Evolutionary conservation across 2,797 vertebrate genomes (phyloP), one percentile per base, ranked within the genome.

Genomic region (Cynopterus sphinx): DNA sequence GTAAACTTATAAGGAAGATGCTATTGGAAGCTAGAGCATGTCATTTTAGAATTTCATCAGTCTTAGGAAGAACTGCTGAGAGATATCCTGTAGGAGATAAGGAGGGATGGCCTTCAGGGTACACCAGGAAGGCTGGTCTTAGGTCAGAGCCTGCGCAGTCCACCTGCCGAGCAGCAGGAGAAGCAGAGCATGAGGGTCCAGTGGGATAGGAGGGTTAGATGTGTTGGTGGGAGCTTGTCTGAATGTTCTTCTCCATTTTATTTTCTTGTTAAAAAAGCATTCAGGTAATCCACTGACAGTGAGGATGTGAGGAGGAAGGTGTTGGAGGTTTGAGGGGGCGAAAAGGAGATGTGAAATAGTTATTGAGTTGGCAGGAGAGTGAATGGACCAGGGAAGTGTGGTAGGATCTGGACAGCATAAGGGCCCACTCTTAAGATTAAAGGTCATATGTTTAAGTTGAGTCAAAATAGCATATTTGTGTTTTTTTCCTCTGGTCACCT

Each of bases 201-300:
- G 15, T 4, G 31, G 39, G 82, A n/a, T 2, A 1, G 0, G 12
- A 4, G 6, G 28, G 3, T 49, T n/a, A 24, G 9, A 19, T 46
- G 28, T 8, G 9, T 12, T 55, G 51, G 26, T 26, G 39, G 22
- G 59, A 82, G 3, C 5, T 70, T 51, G 68, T 51, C 26, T 41
- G 15, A 68, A n/a, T 21, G 24, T 6, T 70, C 26, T 57, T 63
- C 17, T 83, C 17, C 4, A 19, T 85, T 73, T 33, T 70, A 1
- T 36, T 41, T 82, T 26, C 24, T 43, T 67, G 8, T 51, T 36
- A 85, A 46, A 70, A 31, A 79, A 31, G 11, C 15, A 8, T 33
- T 26, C 49, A 43, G 21, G 9, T 74, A 46, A 43, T 41, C 16
- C 8, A 8, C 3, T 31, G 59, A 90, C 26, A 63, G 36, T 26